Conservation (phyloP, 2,888 invertebrate genomes). For the Mythimna loreyi region DNA sequence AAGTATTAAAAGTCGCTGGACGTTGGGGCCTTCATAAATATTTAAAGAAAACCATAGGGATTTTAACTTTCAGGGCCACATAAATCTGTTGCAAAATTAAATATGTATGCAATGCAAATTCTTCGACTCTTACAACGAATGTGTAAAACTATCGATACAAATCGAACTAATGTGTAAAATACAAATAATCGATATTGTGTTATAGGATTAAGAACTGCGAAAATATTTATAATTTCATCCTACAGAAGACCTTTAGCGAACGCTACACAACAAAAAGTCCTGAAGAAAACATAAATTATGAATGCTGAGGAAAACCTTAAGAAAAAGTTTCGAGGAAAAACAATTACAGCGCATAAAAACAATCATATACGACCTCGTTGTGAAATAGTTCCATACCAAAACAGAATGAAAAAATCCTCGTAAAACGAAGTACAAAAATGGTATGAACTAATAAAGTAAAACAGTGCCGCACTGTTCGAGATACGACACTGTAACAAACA, state of each 20-base stretch:
- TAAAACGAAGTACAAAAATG: slow-evolving; percentile 46
- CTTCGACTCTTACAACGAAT: slow-evolving; percentile 12
- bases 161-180: neutral
- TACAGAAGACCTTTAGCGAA: slow-evolving; percentile 1
- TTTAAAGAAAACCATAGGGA: slow-evolving; percentile 83
- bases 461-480: slow-evolving; percentile 33
- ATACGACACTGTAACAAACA: slow-evolving; percentile 40
- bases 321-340: slow-evolving; percentile 43
- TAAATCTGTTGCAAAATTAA: slow-evolving; percentile 69
- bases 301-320: slow-evolving; percentile 4
- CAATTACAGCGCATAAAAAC: slow-evolving; percentile 48
- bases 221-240: slow-evolving; percentile 2
- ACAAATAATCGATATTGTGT: slow-evolving; percentile 18
- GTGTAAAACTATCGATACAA: slow-evolving; percentile 24
- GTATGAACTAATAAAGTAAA: slow-evolving; percentile 58
- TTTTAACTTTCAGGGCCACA: slow-evolving; percentile 77
- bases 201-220: neutral
- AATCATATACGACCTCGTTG: slow-evolving; percentile 46
- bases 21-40: slow-evolving; percentile 84
- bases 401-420: slow-evolving; percentile 29
- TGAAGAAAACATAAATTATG: slow-evolving; percentile 39
- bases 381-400: slow-evolving; percentile 37
- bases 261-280: slow-evolving; percentile 17
- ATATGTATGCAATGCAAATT: slow-evolving; percentile 59
- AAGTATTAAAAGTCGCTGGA: slow-evolving; percentile 83